Evolutionary conservation across 2,113 vertebrate species (phyloP), one percentile per base, ranked within the genome.

Genomic region (Clupea harengus): DNA sequence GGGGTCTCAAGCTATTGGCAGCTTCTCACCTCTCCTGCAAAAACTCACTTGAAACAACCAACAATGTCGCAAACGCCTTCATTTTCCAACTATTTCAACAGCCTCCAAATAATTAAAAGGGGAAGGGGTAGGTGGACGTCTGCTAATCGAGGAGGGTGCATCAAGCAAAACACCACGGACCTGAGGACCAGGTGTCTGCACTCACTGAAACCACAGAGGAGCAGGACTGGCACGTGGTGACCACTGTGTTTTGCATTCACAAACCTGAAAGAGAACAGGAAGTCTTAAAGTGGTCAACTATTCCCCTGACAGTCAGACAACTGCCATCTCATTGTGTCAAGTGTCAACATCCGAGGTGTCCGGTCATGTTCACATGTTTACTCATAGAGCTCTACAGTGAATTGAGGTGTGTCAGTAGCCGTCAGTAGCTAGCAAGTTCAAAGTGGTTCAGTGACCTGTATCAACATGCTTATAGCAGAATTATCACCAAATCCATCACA

Each of bases 61-160:
- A 39, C 39, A 39, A 39, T 39, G 39, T 39, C 39, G 39, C 39
- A 39, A 39, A 39, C 39, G 39, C 39, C 39, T 39, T 39, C 39
- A 39, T 39, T 39, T 39, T 39, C 39, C 39, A 32, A 39, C 64
- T 72, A 13, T 72, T 72, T 28, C 64, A 28, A 25, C 28, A 28
- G 72, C 28, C 28, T 44, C 28, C 25, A 39, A 39, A 78, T 78
- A 78, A 78, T 78, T 78, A 78, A 78, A 78, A 78, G 72, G 72
- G 72, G 25, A 78, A 32, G 0, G 72, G 25, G 28, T 13, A 15
- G 72, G 72, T 78, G 72, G 72, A 39, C 13, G 32, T 39, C 72
- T 78, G 72, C 72, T 78, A 44, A 78, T 78, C 13, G 72, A 32
- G 72, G 17, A 32, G 72, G 72, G 72, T 15, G 28, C 10, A 64